These are phyloP conservation scores for Chelonus insularis DNA, from an alignment of 1,140 invertebrate species.

Conservation along the genomic window DNA sequence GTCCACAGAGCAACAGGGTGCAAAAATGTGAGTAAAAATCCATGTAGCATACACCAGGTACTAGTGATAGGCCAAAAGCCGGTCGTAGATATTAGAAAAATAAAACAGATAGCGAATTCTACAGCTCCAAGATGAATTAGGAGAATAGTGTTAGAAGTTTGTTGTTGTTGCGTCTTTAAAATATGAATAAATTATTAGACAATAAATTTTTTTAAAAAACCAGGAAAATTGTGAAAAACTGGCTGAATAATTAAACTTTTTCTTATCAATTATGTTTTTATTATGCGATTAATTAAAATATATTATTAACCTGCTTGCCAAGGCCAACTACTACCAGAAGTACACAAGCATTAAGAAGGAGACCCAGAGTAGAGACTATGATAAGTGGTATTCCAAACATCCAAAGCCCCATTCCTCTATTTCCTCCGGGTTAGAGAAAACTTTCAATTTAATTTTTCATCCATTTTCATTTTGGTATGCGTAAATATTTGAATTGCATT, in stretches of 20 bases:
- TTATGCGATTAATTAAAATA: neutral
- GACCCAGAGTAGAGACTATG: slow-evolving; percentile 63
- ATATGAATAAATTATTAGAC: no score
- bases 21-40: slow-evolving; percentile 70
- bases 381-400: slow-evolving; percentile 63
- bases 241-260: no score
- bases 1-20: slow-evolving; percentile 79
- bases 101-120: slow-evolving; percentile 67
- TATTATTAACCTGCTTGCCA: slow-evolving; percentile 44
- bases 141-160: slow-evolving; percentile 67
- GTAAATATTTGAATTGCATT: neutral
- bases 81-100: slow-evolving; percentile 62
- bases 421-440: slow-evolving; percentile 2
- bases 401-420: slow-evolving; percentile 61
- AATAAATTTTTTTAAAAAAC: no score
- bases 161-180: slow-evolving; percentile 57
- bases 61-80: slow-evolving; percentile 58
- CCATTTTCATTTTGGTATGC: neutral
- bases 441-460: neutral
- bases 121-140: slow-evolving; percentile 72
- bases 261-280: neutral
- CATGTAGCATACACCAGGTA: slow-evolving; percentile 65
- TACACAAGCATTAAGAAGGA: slow-evolving; percentile 66
- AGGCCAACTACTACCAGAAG: slow-evolving; percentile 60
- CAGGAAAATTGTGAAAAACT: no score